These are phyloP conservation scores for Latrodectus geometricus DNA, from an alignment of 1,140 invertebrate species.

Conservation along the genomic window DNA sequence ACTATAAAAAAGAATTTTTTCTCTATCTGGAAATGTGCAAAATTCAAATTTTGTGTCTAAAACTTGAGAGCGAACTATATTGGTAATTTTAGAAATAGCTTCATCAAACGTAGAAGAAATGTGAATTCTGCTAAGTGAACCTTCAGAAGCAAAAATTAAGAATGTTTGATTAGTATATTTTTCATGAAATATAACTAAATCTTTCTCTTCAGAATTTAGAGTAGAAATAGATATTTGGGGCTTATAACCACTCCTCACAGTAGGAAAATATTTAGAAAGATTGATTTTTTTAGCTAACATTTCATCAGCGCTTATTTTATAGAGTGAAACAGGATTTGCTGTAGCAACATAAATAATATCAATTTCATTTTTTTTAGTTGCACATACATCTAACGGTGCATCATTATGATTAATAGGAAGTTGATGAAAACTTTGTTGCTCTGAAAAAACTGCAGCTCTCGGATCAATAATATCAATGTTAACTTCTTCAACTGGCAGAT, in stretches of 20 bases:
- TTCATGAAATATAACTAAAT: slow-evolving; percentile 39
- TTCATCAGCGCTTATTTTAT: slow-evolving; percentile 3
- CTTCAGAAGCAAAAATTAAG: slow-evolving; percentile 26
- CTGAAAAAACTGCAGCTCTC: slow-evolving; percentile 25
- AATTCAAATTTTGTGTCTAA: neutral
- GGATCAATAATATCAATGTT: slow-evolving; percentile 15
- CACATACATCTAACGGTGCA: slow-evolving; percentile 20
- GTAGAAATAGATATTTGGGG: slow-evolving; percentile 25
- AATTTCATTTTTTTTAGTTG: neutral
- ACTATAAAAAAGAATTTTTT: slow-evolving; percentile 29
- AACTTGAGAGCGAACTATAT: slow-evolving; percentile 9
- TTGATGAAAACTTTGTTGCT: slow-evolving; percentile 16
- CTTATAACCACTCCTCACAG: slow-evolving; percentile 44
- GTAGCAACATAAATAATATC: slow-evolving; percentile 43
- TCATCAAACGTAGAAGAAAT: slow-evolving; percentile 14
- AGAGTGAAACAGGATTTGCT: slow-evolving; percentile 41
- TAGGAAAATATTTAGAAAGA: slow-evolving; percentile 38
- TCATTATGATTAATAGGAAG: slow-evolving; percentile 17
- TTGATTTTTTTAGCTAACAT: slow-evolving; percentile 7
- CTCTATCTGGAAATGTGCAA: slow-evolving; percentile 14
- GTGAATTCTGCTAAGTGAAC: slow-evolving; percentile 17
- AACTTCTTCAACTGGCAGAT: slow-evolving; percentile 5
- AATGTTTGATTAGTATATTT: slow-evolving; percentile 36
- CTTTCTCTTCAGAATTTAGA: slow-evolving; percentile 5
- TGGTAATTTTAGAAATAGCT: slow-evolving; percentile 38